These are phyloP conservation scores for Harpegnathos saltator DNA, from an alignment of 1,140 invertebrate genomes.

Conservation along the genomic window DNA sequence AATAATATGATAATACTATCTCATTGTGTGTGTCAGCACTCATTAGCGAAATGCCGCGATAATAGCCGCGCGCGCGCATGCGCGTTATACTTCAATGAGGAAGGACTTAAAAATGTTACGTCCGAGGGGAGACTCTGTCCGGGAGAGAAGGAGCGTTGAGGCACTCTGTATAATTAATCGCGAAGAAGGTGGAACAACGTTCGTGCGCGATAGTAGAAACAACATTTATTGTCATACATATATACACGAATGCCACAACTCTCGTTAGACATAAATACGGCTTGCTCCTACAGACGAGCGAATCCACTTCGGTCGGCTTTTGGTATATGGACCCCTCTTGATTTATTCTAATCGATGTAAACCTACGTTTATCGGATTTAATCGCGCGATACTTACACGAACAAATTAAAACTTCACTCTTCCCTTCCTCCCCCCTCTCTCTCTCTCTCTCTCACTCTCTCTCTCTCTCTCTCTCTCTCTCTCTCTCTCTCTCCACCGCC, in stretches of 20 bases:
- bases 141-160: neutral
- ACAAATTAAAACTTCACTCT: slow-evolving; percentile 1
- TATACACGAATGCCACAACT: slow-evolving; percentile 71
- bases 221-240: slow-evolving; percentile 78
- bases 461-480: too few relatives aligned
- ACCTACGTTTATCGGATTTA: slow-evolving; percentile 20
- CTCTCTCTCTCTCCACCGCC: neutral
- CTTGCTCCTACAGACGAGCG: slow-evolving; percentile 34
- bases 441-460: too few relatives aligned
- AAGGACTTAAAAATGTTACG: neutral
- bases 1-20: neutral
- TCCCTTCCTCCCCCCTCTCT: too few relatives aligned
- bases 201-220: slow-evolving; percentile 67
- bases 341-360: slow-evolving; percentile 17
- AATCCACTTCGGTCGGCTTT: slow-evolving; percentile 35
- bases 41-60: neutral
- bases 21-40: neutral
- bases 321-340: slow-evolving; percentile 18
- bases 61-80: neutral
- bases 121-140: neutral
- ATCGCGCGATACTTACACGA: slow-evolving; percentile 16
- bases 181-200: neutral
- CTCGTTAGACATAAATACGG: slow-evolving; percentile 55
- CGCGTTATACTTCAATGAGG: neutral
- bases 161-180: slow-evolving; percentile 12